These are phyloP conservation scores for Leucopternis melanops DNA, from an alignment of 2,113 vertebrate species.

Conservation along the genomic window DNA sequence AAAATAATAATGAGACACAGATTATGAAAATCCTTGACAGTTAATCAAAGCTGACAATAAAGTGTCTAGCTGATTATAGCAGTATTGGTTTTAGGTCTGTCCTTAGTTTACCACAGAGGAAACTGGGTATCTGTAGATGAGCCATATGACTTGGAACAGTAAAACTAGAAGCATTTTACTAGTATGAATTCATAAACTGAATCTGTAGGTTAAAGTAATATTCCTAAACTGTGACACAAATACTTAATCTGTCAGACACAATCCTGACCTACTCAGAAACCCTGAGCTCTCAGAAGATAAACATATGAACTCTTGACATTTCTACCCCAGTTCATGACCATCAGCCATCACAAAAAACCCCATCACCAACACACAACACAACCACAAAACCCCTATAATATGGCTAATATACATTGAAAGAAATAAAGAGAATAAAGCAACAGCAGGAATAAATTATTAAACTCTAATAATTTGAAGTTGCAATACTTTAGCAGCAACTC, in stretches of 20 bases:
- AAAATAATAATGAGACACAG: no score
- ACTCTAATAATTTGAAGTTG: not conserved
- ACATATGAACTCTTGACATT: not conserved
- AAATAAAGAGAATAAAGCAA: not conserved
- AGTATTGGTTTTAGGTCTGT: no score
- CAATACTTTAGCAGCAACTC: not conserved
- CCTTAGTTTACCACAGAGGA: no score
- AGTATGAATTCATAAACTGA: no score
- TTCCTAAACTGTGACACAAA: not conserved
- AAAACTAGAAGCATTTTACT: no score
- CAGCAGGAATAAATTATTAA: not conserved
- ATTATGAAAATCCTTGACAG: no score
- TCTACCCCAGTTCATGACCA: not conserved
- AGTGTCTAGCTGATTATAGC: no score
- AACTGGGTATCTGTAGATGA: no score
- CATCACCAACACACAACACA: not conserved
- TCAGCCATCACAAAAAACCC: not conserved
- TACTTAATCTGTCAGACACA: not conserved
- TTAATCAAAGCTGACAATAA: no score
- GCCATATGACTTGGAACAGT: no score
- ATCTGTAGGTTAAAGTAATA: not conserved
- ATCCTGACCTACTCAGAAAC: not conserved
- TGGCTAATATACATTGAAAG: not conserved
- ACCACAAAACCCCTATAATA: rapidly evolving
- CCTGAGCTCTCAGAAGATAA: not conserved